These are phyloP conservation scores for Calameuta filiformis DNA, from an alignment of 2,888 invertebrate genomes.

Conservation along the genomic window DNA sequence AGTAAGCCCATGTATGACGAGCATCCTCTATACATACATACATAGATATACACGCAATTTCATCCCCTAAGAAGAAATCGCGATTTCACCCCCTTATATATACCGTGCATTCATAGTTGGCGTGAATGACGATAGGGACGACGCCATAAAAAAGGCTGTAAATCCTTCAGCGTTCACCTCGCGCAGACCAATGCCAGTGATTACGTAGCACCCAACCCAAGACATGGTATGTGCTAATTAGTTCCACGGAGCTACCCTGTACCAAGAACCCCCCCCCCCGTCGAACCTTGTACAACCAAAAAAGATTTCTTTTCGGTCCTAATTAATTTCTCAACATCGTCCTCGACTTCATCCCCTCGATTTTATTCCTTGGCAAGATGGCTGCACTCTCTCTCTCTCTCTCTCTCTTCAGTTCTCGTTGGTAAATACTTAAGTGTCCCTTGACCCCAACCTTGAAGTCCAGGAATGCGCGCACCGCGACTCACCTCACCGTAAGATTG, in stretches of 20 bases:
- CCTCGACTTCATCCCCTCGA: not conserved
- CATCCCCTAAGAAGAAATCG: not conserved
- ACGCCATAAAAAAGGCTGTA: not conserved
- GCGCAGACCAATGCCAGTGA: not conserved
- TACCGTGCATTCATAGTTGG: not conserved
- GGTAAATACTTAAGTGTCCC: slow-evolving; percentile 50
- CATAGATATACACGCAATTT: not conserved
- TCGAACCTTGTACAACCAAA: not conserved
- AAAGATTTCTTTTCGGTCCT: not conserved
- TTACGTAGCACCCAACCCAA: not conserved
- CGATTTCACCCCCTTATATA: not conserved
- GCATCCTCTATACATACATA: not conserved
- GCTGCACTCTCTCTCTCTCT: not conserved
- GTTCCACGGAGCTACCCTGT: not conserved
- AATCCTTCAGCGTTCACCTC: not conserved
- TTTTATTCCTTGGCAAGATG: not conserved
- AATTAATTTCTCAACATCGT: not conserved
- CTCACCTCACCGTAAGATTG: slow-evolving; percentile 41
- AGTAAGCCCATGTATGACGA: not conserved
- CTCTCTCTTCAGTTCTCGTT: not conserved
- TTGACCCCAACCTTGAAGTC: slow-evolving; percentile 59
- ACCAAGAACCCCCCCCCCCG: not conserved
- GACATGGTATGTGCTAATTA: not conserved
- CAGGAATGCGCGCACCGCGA: slow-evolving; percentile 48
- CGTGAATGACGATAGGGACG: not conserved